phyloP scores from a whole-genome alignment of 1,140 invertebrate species.

The Yoshiicerus persimilis region DNA sequence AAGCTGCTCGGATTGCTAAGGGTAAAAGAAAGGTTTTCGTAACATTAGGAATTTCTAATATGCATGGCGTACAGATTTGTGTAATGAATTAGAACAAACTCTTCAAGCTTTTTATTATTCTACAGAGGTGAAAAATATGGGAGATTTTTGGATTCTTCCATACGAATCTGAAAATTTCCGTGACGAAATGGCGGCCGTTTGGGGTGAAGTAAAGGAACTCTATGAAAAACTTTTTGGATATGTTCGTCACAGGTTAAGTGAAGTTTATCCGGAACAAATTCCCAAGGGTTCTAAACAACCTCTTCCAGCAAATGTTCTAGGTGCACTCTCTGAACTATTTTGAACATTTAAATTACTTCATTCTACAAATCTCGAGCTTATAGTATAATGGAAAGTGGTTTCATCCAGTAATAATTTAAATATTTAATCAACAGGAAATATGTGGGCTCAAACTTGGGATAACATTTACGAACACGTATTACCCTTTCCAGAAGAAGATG shows the following conservation, averaged over 20 bases:
- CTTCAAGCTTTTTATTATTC: too few relatives aligned
- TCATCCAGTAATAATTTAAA: too few relatives aligned
- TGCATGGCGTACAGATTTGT: too few relatives aligned
- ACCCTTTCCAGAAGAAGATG: conserved; percentile 47
- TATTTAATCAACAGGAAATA: conserved; percentile 68
- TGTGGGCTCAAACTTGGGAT: conserved; percentile 83
- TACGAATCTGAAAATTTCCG: conserved; percentile 62
- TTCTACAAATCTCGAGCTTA: too few relatives aligned
- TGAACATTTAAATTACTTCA: too few relatives aligned
- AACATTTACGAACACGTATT: conserved; percentile 43
- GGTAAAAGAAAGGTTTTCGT: too few relatives aligned
- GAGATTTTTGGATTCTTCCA: conserved; percentile 69
- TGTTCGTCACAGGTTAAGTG: conserved; percentile 75
- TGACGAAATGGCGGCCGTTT: conserved; percentile 67
- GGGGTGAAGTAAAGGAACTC: conserved; percentile 73
- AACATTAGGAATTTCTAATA: too few relatives aligned
- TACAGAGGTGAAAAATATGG: conserved; percentile 33
- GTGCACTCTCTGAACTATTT: too few relatives aligned
- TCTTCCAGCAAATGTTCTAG: conserved; percentile 85
- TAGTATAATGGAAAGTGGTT: too few relatives aligned
- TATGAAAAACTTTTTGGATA: conserved; percentile 88
- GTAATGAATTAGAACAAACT: too few relatives aligned
- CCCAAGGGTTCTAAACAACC: conserved; percentile 68
- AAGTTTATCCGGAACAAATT: conserved; percentile 65
- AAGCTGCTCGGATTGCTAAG: too few relatives aligned